These are phyloP conservation scores for Melanogrammus aeglefinus DNA, from an alignment of 2,797 vertebrate genomes.

Conservation along the genomic window DNA sequence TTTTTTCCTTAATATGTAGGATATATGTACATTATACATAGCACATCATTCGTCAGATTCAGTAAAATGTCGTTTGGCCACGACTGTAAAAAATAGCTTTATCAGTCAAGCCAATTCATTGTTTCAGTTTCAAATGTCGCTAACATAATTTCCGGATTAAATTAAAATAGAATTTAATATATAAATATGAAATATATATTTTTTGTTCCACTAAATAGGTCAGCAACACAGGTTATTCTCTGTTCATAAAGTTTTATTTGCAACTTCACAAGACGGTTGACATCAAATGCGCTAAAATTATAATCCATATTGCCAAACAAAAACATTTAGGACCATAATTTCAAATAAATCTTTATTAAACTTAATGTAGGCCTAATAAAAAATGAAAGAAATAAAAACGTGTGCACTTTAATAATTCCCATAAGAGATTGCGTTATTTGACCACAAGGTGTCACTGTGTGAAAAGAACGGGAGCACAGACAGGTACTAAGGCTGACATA, in stretches of 20 bases:
- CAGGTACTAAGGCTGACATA: background rate
- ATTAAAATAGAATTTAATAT: too few relatives aligned
- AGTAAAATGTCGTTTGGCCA: background rate
- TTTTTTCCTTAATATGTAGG: background rate
- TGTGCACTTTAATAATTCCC: background rate
- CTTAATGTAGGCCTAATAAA: background rate
- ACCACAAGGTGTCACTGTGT: conserved; percentile 74
- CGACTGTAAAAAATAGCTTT: background rate
- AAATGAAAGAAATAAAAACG: too few relatives aligned
- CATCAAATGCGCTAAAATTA: background rate
- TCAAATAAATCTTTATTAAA: background rate
- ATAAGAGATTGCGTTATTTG: background rate
- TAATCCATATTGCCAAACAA: background rate
- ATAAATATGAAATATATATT: background rate
- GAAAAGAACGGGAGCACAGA: conserved; percentile 43
- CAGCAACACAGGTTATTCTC: background rate
- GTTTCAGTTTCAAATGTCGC: too few relatives aligned
- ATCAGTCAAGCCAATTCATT: too few relatives aligned
- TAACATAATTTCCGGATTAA: too few relatives aligned
- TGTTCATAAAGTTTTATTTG: background rate
- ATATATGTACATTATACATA: background rate
- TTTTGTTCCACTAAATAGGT: background rate
- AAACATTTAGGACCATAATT: background rate
- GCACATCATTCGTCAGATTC: background rate
- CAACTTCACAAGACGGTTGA: too few relatives aligned